A percentile compares a stretch with the other conserved stretches of the same genome.
phyloP scores from a whole-genome alignment of 2,797 vertebrate genomes.

The Enoplosus armatus region DNA sequence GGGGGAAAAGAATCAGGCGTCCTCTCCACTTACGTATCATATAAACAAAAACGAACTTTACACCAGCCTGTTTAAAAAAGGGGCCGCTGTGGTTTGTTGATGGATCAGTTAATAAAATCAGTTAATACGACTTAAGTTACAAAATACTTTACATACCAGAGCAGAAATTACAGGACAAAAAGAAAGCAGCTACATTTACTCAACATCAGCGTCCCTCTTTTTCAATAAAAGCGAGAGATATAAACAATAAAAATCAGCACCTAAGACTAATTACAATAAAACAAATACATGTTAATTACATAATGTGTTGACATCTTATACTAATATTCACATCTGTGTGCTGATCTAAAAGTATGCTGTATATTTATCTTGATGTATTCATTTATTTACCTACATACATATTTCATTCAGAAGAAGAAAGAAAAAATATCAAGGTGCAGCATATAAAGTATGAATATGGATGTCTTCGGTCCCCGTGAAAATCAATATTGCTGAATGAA shows the following conservation, averaged over 20 bases:
- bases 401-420: not conserved
- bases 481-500: not conserved
- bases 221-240: not conserved
- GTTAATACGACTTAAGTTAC: slow-evolving; percentile 28
- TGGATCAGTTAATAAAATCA: slow-evolving; percentile 45
- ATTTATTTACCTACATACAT: not conserved
- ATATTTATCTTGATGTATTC: slow-evolving; percentile 7
- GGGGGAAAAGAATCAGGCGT: not conserved
- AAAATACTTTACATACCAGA: slow-evolving; percentile 17
- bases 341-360: not conserved
- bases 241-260: not conserved
- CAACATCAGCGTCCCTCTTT: not conserved
- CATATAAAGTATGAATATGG: not conserved
- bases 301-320: slow-evolving; percentile 18
- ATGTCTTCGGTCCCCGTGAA: slow-evolving; percentile 4
- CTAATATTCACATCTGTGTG: slow-evolving; percentile 1
- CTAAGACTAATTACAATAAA: not conserved
- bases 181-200: slow-evolving; percentile 14
- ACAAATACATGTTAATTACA: slow-evolving; percentile 22
- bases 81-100: slow-evolving; percentile 45
- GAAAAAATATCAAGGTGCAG: not conserved
- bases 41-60: slow-evolving; percentile 64
- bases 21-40: slow-evolving; percentile 40
- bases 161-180: slow-evolving; percentile 13
- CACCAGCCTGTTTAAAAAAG: slow-evolving; percentile 54